Evolutionary conservation across 2,113 vertebrate genomes (phyloP).

Genomic region (Parus major): DNA sequence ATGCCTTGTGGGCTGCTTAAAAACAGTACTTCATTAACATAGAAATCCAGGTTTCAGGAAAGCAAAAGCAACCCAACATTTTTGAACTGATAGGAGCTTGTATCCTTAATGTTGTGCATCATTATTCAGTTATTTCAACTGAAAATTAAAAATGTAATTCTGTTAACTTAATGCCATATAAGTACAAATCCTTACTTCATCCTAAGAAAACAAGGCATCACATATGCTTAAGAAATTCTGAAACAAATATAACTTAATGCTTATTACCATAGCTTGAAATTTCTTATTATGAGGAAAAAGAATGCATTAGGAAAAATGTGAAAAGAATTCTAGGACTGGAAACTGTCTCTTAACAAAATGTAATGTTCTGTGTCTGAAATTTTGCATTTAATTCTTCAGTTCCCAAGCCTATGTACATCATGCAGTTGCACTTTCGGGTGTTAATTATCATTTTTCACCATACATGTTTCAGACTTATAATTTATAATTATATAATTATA

Average conservation of each 20-base stretch:
- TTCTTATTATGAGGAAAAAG: background rate
- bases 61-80: background rate
- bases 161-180: background rate
- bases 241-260: background rate
- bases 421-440: background rate
- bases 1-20: background rate
- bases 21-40: background rate
- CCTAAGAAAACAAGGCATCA: background rate
- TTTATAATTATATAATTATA: background rate
- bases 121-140: background rate
- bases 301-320: background rate
- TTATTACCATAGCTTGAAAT: background rate
- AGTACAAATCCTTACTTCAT: background rate
- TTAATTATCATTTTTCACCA: background rate
- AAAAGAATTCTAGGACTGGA: background rate
- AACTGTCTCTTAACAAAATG: background rate
- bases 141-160: background rate
- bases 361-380: background rate
- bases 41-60: background rate
- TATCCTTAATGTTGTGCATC: background rate
- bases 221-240: background rate
- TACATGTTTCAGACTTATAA: background rate
- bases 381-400: background rate
- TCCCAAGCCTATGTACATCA: background rate
- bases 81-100: background rate